Base-by-base conservation (phyloP, 2,797 vertebrate species). In the Okamejei kenojei region DNA sequence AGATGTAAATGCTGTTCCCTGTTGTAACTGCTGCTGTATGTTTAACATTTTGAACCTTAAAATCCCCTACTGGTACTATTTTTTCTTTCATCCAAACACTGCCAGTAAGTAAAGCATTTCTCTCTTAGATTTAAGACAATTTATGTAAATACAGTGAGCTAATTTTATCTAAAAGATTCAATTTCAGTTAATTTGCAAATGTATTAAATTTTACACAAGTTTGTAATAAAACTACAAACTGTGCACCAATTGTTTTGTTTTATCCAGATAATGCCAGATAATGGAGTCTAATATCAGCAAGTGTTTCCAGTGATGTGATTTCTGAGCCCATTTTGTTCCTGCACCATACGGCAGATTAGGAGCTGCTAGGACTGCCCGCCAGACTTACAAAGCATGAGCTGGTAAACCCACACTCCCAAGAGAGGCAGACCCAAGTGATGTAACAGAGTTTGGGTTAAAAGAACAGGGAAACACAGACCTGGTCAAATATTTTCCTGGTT, bases 201-300 rank as follows among this genome's bases (percentile, higher is more conserved):
- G n/a, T 88, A 68, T 88, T 68, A 92, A 58, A 54, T 92, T 92
- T 92, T 92, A 92, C 90, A 92, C 71, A 92, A 76, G 90, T 38
- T 92, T 92, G 71, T 92, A 92, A 92, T 92, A 92, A 92, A 91
- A 91, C 73, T 54, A 92, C 32, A n/a, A 92, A 76, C 38, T 91
- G 35, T 45, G 68, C 21, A 73, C 21, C 65, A 4, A 13, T n/a
- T 92, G 32, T 38, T 71, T 90, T 68, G 63, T 38, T 71, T 65
- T 32, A 9, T 84, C 54, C 29, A 35, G 63, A 35, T 45, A 21
- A 54, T 29, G 10, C 54, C 29, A 35, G 63, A 68, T 73, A 21
- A 54, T 29, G 10, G 90, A 76, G 45, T 2, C 8, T 13, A 26
- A 11, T 29, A n/a, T 91, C 8, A 71, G 32, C 68, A 35, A 68